These are phyloP conservation scores for Ecliptopera silaceata DNA, from an alignment of 2,888 invertebrate species.

Conservation along the genomic window DNA sequence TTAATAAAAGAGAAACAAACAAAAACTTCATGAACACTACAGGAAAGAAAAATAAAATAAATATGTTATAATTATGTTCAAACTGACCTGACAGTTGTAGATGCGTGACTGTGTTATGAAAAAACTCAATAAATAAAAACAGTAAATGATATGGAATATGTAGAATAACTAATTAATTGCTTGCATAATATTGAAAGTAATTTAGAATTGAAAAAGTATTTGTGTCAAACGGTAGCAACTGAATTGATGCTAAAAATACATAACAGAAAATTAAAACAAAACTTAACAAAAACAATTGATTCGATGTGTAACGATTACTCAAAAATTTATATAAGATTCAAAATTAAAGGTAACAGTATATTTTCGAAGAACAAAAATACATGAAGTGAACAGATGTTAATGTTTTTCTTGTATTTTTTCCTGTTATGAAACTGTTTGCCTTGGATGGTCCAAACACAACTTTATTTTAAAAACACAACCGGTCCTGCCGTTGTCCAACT, in stretches of 20 bases:
- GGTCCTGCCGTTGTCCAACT: slow-evolving; percentile 28
- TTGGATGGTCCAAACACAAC: neutral
- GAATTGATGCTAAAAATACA: no score
- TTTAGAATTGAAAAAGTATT: no score
- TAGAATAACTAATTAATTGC: no score
- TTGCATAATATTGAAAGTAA: no score
- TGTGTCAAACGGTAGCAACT: no score
- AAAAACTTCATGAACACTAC: neutral
- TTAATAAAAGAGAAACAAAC: neutral
- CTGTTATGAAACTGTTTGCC: neutral
- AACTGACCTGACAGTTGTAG: neutral
- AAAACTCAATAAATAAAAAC: neutral
- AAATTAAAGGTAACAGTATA: no score
- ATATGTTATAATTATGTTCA: neutral
- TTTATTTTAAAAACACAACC: slow-evolving; percentile 12
- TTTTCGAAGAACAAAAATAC: neutral
- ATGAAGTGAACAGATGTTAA: neutral
- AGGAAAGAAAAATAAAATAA: neutral
- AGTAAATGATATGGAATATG: neutral
- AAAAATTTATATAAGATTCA: neutral
- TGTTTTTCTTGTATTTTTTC: neutral
- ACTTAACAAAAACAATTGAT: neutral
- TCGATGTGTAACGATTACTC: neutral
- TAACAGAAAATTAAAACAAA: neutral
- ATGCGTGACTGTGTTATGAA: no score